Evolutionary conservation across 2,797 vertebrate species (phyloP).

Genomic region (Neoniphon sammara): DNA sequence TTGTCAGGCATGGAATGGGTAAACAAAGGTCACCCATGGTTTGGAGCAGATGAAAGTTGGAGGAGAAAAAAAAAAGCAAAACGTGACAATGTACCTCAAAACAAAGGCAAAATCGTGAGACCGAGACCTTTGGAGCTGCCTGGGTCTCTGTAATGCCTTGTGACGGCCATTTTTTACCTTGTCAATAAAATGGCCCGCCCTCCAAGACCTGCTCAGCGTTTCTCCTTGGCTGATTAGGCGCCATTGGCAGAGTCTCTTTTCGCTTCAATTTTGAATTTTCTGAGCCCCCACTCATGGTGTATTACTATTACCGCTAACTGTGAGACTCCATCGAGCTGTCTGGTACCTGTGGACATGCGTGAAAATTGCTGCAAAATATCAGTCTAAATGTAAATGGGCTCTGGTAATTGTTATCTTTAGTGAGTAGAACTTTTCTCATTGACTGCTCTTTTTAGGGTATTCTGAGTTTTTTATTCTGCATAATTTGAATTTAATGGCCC

Average conservation of each 20-base stretch:
- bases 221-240: slow-evolving; percentile 68
- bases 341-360: slow-evolving; percentile 76
- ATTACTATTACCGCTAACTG: slow-evolving; percentile 77
- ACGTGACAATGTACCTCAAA: not conserved
- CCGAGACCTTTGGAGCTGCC: slow-evolving; percentile 31
- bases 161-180: slow-evolving; percentile 21
- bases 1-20: not conserved
- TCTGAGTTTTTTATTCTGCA: slow-evolving; percentile 57
- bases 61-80: not conserved
- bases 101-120: slow-evolving; percentile 28
- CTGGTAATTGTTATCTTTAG: slow-evolving; percentile 82
- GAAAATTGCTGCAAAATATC: slow-evolving; percentile 79
- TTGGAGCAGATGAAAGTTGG: not conserved
- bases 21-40: not conserved
- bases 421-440: slow-evolving; percentile 76
- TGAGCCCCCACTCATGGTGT: slow-evolving; percentile 63
- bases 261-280: slow-evolving; percentile 76
- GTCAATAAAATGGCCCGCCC: slow-evolving; percentile 8
- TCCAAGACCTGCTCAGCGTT: slow-evolving; percentile 34
- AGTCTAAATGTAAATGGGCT: slow-evolving; percentile 86
- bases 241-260: slow-evolving; percentile 71
- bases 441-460: slow-evolving; percentile 70
- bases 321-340: slow-evolving; percentile 75
- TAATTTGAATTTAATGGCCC: slow-evolving; percentile 72
- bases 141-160: slow-evolving; percentile 33